Evolutionary conservation across 1,140 invertebrate genomes (phyloP).

Genomic region (Macrotrachela quadricornifera): DNA sequence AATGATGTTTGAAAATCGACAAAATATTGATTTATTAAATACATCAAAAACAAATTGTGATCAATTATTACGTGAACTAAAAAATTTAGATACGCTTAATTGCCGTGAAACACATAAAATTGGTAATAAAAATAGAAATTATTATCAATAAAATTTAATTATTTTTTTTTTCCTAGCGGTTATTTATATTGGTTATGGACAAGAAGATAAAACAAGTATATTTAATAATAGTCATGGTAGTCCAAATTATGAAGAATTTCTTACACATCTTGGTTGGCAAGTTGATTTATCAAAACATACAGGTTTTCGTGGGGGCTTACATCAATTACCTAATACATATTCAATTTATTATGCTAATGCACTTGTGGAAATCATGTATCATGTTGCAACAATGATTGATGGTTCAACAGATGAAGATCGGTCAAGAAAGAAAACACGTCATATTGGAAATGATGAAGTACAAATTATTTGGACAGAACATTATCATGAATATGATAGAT

Average conservation of each 20-base stretch:
- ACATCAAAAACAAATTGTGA: conserved; percentile 44
- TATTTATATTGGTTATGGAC: conserved; percentile 83
- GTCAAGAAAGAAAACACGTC: conserved; percentile 47
- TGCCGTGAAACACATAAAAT: conserved; percentile 89
- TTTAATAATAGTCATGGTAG: conserved; percentile 59
- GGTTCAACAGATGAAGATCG: conserved; percentile 37
- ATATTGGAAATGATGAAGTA: conserved; percentile 94
- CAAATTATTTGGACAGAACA: conserved; percentile 99
- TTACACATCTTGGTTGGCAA: conserved; percentile 82
- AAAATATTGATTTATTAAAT: conserved; percentile 58
- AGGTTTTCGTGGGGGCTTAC: conserved; percentile 81
- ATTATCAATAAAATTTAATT: too few relatives aligned
- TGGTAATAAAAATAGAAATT: not conserved
- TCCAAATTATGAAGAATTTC: conserved; percentile 68
- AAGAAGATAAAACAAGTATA: conserved; percentile 82
- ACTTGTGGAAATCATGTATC: conserved; percentile 67
- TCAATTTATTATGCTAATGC: conserved; percentile 90
- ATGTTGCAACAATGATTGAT: conserved; percentile 92
- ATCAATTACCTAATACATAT: conserved; percentile 67
- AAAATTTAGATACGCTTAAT: conserved; percentile 65
- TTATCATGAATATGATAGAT: conserved; percentile 70
- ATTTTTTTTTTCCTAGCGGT: conserved; percentile 41
- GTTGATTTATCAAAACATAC: conserved; percentile 79
- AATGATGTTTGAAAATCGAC: conserved; percentile 62
- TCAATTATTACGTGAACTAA: conserved; percentile 62